Evolutionary conservation across 2,113 vertebrate species (phyloP), one percentile per base, ranked within the genome.

Genomic region (Alaudala cheleensis): DNA sequence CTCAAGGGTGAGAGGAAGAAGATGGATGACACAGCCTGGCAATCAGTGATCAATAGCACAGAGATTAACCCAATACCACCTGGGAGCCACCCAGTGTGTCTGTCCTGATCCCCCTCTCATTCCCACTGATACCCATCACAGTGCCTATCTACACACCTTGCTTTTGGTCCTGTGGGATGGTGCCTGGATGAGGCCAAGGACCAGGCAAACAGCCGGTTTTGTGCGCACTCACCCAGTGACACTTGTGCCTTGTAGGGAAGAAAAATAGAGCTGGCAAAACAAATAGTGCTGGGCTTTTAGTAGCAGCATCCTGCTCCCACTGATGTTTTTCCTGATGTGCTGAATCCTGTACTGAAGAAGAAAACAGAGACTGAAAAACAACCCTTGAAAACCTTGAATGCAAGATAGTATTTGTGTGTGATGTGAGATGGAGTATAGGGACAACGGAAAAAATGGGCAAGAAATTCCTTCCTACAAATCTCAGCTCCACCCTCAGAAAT

Each of bases 221-320:
- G 6, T 2, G 2, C 29, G 10, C 33, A 28, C 7, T 12, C 20
- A 19, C 4, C 4, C 2, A 10, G 24, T 24, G 33, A 9, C 17
- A 61, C 5, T 69, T 2, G 2, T 16, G 31, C 11, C 44, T 71
- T 0, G 0, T 2, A n/a, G 4, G 23, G 42, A 77, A 74, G 11
- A 9, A 87, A 81, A 79, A 16, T 0, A 71, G 11, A 78, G 24
- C 29, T 74, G 16, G 19, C 10, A 84, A 78, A 86, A 5, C 6
- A 73, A 64, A 53, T 4, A n/a, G 3, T 54, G 4, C 1, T 39
- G 15, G 2, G 34, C 1, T 40, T 76, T 67, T 24, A 82, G 33
- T 29, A 12, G 3, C 23, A 85, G 14, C 5, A n/a, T 44, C 22
- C 33, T 64, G 9, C 26, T 94, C 21, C 16, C 31, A 31, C 19